Evolutionary conservation across 92 coral and sea anemone genomes (phyloP).

Genomic region (Pocillopora meandrina): DNA sequence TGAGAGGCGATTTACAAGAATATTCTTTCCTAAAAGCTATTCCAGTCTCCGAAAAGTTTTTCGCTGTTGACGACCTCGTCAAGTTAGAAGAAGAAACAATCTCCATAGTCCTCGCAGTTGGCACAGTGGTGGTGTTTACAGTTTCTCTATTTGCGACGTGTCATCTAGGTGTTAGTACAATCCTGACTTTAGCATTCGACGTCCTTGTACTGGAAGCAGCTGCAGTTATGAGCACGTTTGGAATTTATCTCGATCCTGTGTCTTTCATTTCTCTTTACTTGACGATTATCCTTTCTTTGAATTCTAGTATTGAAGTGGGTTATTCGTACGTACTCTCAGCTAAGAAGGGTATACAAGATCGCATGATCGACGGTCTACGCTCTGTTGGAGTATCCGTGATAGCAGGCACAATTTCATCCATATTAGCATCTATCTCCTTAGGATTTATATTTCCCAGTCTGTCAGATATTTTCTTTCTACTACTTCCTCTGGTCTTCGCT

Average conservation of each 20-base stretch:
- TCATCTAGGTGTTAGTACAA: neutral
- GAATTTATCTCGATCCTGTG: conserved; percentile 28
- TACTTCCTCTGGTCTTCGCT: neutral
- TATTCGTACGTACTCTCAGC: conserved; percentile 8
- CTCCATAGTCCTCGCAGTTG: neutral
- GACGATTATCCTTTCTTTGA: conserved; percentile 16
- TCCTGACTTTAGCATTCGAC: conserved; percentile 10
- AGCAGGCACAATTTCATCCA: neutral
- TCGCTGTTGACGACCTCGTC: conserved; percentile 21
- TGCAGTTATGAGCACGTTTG: conserved; percentile 1
- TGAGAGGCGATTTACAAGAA: neutral
- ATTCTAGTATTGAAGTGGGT: conserved; percentile 11
- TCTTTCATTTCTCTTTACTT: conserved; percentile 16
- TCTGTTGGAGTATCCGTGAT: neutral
- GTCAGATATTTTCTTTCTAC: neutral
- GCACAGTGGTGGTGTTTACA: neutral
- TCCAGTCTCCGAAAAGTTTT: neutral
- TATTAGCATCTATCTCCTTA: conserved; percentile 14
- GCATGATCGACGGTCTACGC: neutral
- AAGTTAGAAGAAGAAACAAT: conserved; percentile 2
- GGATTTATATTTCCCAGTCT: conserved; percentile 14
- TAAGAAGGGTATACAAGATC: neutral
- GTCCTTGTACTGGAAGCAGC: conserved; percentile 8
- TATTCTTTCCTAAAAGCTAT: neutral
- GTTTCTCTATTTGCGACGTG: neutral